Conservation (phyloP, 2,113 vertebrate species). For the Poicephalus gulielmi region DNA sequence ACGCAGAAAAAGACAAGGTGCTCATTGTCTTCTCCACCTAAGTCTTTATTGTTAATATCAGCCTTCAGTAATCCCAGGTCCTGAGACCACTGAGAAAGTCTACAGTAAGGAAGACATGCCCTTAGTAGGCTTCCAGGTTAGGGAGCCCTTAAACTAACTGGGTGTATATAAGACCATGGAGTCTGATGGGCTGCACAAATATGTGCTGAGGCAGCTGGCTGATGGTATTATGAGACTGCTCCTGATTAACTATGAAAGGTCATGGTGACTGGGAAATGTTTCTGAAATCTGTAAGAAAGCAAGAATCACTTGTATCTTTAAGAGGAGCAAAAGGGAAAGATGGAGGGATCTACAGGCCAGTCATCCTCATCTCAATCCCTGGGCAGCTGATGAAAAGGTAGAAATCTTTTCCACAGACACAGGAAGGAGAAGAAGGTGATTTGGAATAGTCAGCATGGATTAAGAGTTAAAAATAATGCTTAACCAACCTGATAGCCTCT, state of each 20-base stretch:
- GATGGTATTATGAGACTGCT: not conserved
- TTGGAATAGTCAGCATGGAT: not conserved
- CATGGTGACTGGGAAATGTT: not conserved
- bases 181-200: not conserved
- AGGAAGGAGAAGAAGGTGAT: not conserved
- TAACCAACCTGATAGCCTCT: not conserved
- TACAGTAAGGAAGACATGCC: not conserved
- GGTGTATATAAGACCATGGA: accelerated
- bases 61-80: not conserved
- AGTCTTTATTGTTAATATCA: not conserved
- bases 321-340: not conserved
- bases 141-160: not conserved
- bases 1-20: not conserved
- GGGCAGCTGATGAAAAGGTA: not conserved
- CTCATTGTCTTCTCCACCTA: not conserved
- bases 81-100: not conserved
- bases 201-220: not conserved
- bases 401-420: not conserved
- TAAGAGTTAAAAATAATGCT: not conserved
- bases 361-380: not conserved
- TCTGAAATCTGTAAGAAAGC: not conserved
- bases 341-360: not conserved
- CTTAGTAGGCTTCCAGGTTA: not conserved
- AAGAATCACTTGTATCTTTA: not conserved
- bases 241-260: not conserved